These are phyloP conservation scores for Drosophila saltans DNA, from an alignment of 1,140 invertebrate genomes.

Conservation along the genomic window DNA sequence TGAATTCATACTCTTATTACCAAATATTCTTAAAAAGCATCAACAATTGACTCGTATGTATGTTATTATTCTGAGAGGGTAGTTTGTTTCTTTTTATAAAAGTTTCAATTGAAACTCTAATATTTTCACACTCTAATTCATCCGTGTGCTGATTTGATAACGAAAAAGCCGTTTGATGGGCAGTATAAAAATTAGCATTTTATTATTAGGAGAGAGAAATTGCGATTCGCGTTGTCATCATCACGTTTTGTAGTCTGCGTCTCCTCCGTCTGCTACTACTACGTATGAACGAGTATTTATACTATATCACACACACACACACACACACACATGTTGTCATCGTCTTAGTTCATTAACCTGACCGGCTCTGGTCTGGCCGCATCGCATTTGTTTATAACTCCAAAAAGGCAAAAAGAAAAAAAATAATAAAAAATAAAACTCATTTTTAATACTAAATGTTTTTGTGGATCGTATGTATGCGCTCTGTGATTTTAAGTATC, in stretches of 20 bases:
- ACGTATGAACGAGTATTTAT: not conserved
- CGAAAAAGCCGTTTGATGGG: conserved; percentile 16
- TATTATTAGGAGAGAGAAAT: conserved; percentile 50
- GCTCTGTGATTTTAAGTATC: conserved; percentile 9
- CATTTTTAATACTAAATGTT: conserved; percentile 8
- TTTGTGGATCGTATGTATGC: conserved; percentile 36
- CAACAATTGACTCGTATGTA: too few relatives aligned
- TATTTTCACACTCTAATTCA: not conserved
- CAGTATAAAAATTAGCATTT: conserved; percentile 64
- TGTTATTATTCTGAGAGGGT: too few relatives aligned
- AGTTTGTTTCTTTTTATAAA: too few relatives aligned
- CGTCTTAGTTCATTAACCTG: conserved; percentile 68
- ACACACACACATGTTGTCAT: conserved; percentile 1
- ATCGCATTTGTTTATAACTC: conserved; percentile 67
- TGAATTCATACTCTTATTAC: too few relatives aligned
- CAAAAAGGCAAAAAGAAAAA: conserved; percentile 15
- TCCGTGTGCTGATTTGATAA: conserved; percentile 29
- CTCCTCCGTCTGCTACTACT: conserved; percentile 9
- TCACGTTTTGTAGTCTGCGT: conserved; percentile 22
- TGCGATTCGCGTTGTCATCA: conserved; percentile 47
- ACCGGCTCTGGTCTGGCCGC: conserved; percentile 14
- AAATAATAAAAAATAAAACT: not conserved
- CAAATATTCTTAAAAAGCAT: too few relatives aligned
- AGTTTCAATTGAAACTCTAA: not conserved
- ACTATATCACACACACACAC: not conserved